Evolutionary conservation across 2,888 invertebrate genomes (phyloP).

Genomic region (Orthosia incerta): DNA sequence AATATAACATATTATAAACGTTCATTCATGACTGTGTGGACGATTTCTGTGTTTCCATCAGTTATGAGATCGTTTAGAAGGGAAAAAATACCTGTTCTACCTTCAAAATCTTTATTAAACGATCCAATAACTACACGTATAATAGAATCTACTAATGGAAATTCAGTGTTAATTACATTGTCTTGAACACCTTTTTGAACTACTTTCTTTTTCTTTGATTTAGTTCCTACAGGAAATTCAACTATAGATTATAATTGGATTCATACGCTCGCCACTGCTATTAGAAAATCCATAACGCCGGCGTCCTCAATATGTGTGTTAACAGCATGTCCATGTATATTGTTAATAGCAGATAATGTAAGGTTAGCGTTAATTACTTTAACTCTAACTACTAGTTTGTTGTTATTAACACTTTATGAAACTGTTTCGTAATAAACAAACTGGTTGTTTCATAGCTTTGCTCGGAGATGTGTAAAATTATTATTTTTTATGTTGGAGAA

Average conservation of each 20-base stretch:
- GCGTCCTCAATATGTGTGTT: slow-evolving; percentile 49
- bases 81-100: slow-evolving; percentile 14
- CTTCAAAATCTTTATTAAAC: slow-evolving; percentile 2
- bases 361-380: slow-evolving; percentile 79
- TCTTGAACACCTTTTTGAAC: slow-evolving; percentile 15
- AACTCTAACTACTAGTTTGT: slow-evolving; percentile 75
- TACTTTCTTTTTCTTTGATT: slow-evolving; percentile 41
- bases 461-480: slow-evolving; percentile 47
- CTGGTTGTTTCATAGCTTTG: slow-evolving; percentile 51
- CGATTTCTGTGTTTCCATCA: slow-evolving; percentile 60
- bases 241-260: slow-evolving; percentile 38
- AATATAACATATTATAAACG: slow-evolving; percentile 86
- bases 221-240: slow-evolving; percentile 40
- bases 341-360: slow-evolving; percentile 79
- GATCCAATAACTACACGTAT: not conserved
- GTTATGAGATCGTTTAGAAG: slow-evolving; percentile 34
- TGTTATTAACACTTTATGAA: slow-evolving; percentile 78
- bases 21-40: slow-evolving; percentile 79
- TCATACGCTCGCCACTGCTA: slow-evolving; percentile 35
- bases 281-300: slow-evolving; percentile 51
- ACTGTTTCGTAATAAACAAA: slow-evolving; percentile 71
- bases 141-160: not conserved
- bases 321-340: slow-evolving; percentile 72
- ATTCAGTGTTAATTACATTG: slow-evolving; percentile 14
- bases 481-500: slow-evolving; percentile 59